Evolutionary conservation across 2,113 vertebrate species (phyloP).

Genomic region (Petrocephalus zakoni): DNA sequence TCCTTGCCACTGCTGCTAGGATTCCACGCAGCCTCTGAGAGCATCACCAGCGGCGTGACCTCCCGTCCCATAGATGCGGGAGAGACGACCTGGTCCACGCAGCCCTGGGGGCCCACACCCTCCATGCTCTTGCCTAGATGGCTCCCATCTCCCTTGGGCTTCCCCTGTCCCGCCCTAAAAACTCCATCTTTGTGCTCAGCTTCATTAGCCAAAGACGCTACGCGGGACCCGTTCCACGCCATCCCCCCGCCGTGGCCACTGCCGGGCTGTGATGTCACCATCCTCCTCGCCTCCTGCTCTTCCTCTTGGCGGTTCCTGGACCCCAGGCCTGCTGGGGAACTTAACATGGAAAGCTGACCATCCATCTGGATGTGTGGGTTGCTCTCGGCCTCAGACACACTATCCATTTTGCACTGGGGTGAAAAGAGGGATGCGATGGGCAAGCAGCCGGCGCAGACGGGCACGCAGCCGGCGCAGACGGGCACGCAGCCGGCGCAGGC

Average conservation of each 20-base stretch:
- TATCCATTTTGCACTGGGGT: not conserved
- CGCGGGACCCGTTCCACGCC: not conserved
- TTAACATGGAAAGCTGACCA: not conserved
- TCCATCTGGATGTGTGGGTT: not conserved
- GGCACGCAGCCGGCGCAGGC: not conserved
- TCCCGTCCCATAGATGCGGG: not conserved
- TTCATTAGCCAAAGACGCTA: not conserved
- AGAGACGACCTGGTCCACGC: too few relatives aligned
- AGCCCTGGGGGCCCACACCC: not conserved
- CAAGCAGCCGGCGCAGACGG: not conserved
- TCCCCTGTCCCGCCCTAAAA: not conserved
- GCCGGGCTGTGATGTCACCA: not conserved
- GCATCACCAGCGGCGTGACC: not conserved
- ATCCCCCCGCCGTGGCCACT: not conserved
- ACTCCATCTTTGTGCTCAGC: not conserved
- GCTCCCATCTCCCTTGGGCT: not conserved
- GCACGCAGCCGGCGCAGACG: not conserved
- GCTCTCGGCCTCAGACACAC: not conserved
- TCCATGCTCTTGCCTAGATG: not conserved
- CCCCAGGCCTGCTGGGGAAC: not conserved
- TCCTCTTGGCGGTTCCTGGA: not conserved
- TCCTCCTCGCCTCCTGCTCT: not conserved
- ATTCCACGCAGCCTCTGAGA: not conserved
- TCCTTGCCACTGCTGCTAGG: too few relatives aligned
- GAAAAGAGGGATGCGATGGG: not conserved